Evolutionary conservation across 2,113 vertebrate genomes (phyloP), one percentile per base, ranked within the genome.

Genomic region (Collichthys lucidus): DNA sequence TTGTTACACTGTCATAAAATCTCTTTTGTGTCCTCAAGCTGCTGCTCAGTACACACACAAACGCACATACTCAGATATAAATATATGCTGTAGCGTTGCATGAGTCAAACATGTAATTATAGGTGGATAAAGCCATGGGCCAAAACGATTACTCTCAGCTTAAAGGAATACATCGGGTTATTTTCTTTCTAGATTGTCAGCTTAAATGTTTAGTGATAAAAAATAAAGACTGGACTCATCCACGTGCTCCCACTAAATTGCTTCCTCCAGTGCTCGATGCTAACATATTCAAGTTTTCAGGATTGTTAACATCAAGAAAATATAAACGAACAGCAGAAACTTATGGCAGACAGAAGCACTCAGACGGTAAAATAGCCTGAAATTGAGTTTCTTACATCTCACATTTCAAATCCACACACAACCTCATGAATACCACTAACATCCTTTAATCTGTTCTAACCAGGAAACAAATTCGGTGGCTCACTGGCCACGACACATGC

Each of bases 91-190:
- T 65, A 50, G 53, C 22, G 20, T n/a, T 55, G 69, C 17, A n/a
- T 71, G 64, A 80, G 47, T 85, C 64, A 71, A 79, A 70, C 16
- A 15, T 60, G 29, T 80, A 71, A 85, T 88, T 63, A 40, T 35
- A 42, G 78, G 62, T 61, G 49, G 47, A 80, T 53, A 52, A 53
- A 74, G 67, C 22, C 40, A 55, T 73, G 40, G 35, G 63, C 24
- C 56, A 65, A 68, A 50, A 61, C 40, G 35, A 71, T 74, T 71
- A 26, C 6, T 31, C 55, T 68, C 6, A 29, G 56, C 29, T 79
- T 71, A 35, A 62, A 78, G 59, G 47, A 68, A 44, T 20, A 42
- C 62, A 57, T 24, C 4, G 11, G 26, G 56, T 61, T 65, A 20
- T 75, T 52, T 77, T 76, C 44, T 70, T 31, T 35, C 20, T 74